These are phyloP conservation scores for Montipora capitata DNA, from an alignment of 92 coral and sea anemone genomes.

Conservation along the genomic window DNA sequence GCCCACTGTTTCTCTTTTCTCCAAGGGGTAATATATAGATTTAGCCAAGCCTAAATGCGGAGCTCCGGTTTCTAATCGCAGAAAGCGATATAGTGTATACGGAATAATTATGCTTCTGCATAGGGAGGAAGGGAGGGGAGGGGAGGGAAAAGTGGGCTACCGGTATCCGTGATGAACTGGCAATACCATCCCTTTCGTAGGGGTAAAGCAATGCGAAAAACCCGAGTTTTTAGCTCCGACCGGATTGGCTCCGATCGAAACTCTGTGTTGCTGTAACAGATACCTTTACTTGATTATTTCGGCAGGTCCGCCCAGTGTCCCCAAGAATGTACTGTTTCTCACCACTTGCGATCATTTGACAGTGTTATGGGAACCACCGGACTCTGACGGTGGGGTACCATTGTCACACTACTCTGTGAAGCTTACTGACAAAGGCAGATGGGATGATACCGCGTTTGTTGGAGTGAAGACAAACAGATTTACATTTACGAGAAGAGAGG, in stretches of 20 bases:
- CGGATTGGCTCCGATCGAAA: not conserved
- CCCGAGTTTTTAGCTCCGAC: not conserved
- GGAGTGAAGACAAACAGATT: slow-evolving; percentile 59
- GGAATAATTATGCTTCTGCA: no score
- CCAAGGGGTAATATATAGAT: no score
- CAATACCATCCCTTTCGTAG: not conserved
- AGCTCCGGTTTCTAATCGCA: no score
- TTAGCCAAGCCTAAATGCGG: no score
- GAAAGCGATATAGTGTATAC: no score
- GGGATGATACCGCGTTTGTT: slow-evolving; percentile 47
- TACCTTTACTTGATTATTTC: not conserved
- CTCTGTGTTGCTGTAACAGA: not conserved
- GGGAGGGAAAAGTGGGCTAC: no score
- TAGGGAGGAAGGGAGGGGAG: no score
- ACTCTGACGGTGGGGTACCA: slow-evolving; percentile 80
- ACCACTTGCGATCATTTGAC: slow-evolving; percentile 83
- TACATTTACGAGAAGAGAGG: slow-evolving; percentile 62
- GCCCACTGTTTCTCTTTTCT: not conserved
- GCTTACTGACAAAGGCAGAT: slow-evolving; percentile 32
- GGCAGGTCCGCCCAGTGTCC: slow-evolving; percentile 75
- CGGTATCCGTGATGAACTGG: no score
- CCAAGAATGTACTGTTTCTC: slow-evolving; percentile 67
- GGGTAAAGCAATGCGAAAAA: not conserved
- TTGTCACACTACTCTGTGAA: slow-evolving; percentile 71
- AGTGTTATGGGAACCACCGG: slow-evolving; percentile 76